A percentile compares a stretch with the other conserved stretches of the same genome.
phyloP scores from a whole-genome alignment of 1,140 invertebrate genomes.

The Ephestia elutella region DNA sequence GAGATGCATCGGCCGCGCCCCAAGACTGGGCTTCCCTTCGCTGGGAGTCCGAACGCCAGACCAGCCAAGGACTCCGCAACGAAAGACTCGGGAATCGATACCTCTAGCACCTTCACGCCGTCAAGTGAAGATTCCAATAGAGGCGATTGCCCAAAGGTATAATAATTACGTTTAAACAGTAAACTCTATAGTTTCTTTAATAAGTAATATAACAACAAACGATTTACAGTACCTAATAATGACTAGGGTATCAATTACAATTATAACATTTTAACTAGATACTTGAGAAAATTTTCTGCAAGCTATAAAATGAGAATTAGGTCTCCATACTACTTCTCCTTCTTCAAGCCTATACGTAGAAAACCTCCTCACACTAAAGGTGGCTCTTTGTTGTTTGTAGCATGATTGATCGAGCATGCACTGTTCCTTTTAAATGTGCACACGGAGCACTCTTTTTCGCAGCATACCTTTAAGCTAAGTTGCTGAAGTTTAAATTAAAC shows the following conservation, averaged over 20 bases:
- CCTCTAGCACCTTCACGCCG: constrained; percentile 95
- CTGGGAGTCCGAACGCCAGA: constrained; percentile 84
- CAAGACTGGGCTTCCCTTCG: constrained; percentile 77
- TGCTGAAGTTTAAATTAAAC: constrained; percentile 11
- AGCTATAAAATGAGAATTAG: not conserved
- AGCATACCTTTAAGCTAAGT: constrained; percentile 33
- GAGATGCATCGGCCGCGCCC: constrained; percentile 54
- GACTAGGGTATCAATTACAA: too few species aligned
- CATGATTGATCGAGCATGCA: constrained; percentile 63
- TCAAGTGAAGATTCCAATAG: constrained; percentile 95
- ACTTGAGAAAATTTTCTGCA: too few species aligned
- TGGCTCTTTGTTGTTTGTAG: constrained; percentile 42
- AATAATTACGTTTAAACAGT: not conserved
- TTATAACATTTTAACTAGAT: too few species aligned
- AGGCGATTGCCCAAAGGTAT: constrained; percentile 88
- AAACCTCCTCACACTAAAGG: not conserved
- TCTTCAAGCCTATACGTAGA: not conserved
- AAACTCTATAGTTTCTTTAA: not conserved
- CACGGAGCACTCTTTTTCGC: constrained; percentile 47
- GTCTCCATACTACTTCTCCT: not conserved
- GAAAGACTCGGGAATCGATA: constrained; percentile 96
- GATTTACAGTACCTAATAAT: too few species aligned
- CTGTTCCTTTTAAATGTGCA: constrained; percentile 49
- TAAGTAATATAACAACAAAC: not conserved
- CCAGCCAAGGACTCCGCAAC: constrained; percentile 91